A percentile compares a stretch with the other conserved stretches of the same genome.
Conservation (phyloP, 2,797 vertebrate species). For the Dromococcyx pavoninus region DNA sequence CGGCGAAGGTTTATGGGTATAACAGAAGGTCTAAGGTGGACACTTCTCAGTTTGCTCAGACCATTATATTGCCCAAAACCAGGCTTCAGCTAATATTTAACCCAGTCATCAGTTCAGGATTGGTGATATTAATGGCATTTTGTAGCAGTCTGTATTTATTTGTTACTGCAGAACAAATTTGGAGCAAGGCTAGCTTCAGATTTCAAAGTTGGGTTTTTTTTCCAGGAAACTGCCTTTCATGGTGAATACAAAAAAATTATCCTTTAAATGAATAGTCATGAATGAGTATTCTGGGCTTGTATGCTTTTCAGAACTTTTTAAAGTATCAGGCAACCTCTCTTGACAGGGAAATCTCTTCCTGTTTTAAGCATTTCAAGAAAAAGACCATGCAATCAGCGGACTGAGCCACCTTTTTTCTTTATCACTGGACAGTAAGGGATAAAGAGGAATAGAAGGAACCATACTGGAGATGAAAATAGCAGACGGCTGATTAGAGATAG, state of each 20-base stretch:
- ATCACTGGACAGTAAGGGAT: neutral
- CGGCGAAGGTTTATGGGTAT: neutral
- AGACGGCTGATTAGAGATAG: too few relatives aligned
- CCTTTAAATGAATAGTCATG: neutral
- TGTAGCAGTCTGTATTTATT: neutral
- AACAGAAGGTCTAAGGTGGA: neutral
- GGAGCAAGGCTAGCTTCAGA: neutral
- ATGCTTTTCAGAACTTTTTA: neutral
- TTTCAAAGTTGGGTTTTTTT: neutral
- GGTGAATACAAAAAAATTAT: neutral
- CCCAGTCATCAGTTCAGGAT: neutral
- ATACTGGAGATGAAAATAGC: too few relatives aligned
- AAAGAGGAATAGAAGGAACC: too few relatives aligned
- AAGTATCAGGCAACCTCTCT: slow-evolving; percentile 7
- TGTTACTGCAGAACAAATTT: neutral
- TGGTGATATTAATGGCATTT: neutral
- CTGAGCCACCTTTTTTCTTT: neutral
- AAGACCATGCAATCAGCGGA: neutral
- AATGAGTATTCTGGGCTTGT: neutral
- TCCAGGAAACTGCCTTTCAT: neutral
- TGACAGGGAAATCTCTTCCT: neutral
- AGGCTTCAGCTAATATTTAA: neutral
- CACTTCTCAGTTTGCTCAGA: neutral
- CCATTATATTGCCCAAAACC: neutral
- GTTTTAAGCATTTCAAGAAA: neutral